These are phyloP conservation scores for Strongylocentrotus purpuratus DNA, from an alignment of 35 echinoderm and acorn worm genomes.

Conservation along the genomic window DNA sequence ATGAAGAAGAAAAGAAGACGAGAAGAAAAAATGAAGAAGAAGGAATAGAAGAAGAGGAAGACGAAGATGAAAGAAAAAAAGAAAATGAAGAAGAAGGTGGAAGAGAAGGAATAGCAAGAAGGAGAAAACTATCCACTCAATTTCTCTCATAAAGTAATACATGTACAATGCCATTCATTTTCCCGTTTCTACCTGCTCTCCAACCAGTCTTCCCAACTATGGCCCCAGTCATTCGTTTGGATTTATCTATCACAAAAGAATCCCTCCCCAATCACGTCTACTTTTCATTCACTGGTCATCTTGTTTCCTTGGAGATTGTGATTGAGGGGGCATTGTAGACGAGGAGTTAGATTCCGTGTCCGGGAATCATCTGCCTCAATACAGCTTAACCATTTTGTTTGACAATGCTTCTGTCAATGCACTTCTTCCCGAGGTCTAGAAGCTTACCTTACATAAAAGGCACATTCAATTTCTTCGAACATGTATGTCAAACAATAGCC, in stretches of 20 bases:
- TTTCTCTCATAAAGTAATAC: too few relatives aligned
- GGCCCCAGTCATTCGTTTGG: background rate
- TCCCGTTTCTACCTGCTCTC: too few relatives aligned
- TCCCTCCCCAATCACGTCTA: background rate
- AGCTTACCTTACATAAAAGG: background rate
- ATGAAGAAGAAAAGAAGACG: background rate
- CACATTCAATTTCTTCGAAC: background rate
- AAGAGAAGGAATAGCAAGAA: background rate
- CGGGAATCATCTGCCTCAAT: background rate
- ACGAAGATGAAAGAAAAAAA: too few relatives aligned
- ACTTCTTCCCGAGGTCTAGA: background rate
- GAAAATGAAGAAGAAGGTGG: background rate
- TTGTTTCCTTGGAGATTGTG: too few relatives aligned
- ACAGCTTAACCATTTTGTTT: background rate
- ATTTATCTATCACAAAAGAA: background rate
- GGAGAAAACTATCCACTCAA: too few relatives aligned
- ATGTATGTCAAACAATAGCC: background rate
- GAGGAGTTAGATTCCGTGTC: background rate
- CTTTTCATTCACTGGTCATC: too few relatives aligned
- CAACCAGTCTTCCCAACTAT: too few relatives aligned
- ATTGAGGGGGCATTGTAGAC: background rate
- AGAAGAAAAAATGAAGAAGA: background rate
- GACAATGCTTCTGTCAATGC: background rate
- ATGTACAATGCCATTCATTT: too few relatives aligned
- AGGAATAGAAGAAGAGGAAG: too few relatives aligned